Evolutionary conservation across 2,113 vertebrate genomes (phyloP), one percentile per base, ranked within the genome.

Genomic region (Toxotes jaculatrix): DNA sequence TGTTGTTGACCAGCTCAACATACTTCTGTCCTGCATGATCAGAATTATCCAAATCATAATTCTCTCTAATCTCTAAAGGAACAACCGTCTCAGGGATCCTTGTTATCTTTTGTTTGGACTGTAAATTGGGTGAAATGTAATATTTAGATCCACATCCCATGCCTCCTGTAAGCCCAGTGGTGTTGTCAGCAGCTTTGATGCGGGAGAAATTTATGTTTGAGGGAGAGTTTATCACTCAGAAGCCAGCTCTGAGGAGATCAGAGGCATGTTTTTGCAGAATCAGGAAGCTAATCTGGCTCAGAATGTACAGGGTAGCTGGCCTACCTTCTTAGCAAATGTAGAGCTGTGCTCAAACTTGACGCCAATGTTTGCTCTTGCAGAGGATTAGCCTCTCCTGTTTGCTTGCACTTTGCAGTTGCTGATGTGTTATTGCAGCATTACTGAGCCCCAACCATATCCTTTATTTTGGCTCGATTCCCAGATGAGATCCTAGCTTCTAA

Each of bases 241-340:
- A 79, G 51, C 36, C 85, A 77, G 85, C 72, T 70, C 40, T 55
- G 55, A 71, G 75, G 57, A 86, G 87, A 92, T 92, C 90, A 90
- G 77, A 88, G 80, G 56, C 7, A 16, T 63, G 43, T 87, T 85
- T 81, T 65, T 77, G 53, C 64, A 27, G 76, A 87, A 88, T 89
- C 80, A 72, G 65, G 74, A 85, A 74, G 83, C 86, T 86, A 87
- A 91, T 91, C 89, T 92, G 79, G 77, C 34, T 87, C 60, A 49
- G 55, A 81, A 85, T 81, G 60, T 59, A 47, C 47, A 40, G 61
- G 56, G 73, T 62, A 83, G 86, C 76, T 88, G 74, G 85, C 77
- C 23, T 70, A 64, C 70, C 74, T 89, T 87, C 85, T 89, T 70
- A 82, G 77, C 45, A 19, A 74, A 81, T 47, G 53, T 31, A 43